Base-by-base conservation (phyloP, 2,797 vertebrate genomes). In the Sardinella longiceps region DNA sequence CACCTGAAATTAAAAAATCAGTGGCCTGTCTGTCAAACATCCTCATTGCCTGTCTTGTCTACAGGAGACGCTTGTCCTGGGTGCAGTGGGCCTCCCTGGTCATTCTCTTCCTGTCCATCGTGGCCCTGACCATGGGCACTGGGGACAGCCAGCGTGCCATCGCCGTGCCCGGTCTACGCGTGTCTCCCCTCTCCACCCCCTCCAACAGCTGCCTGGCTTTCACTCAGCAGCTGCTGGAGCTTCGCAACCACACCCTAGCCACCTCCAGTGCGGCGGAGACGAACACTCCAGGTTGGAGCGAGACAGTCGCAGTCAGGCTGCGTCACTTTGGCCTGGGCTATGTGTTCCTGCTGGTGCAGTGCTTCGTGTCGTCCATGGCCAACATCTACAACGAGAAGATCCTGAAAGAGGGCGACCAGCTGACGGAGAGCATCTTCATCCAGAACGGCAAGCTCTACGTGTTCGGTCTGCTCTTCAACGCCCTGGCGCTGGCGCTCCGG, bases 321-420 rank as follows among this genome's bases (percentile, higher is more conserved):
- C 93, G 94, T 2, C 93, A 89, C 50, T 91, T 98, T 0, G 96
- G 98, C 12, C 89, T 98, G 60, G 98, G 98, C 45, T 97, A 99
- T 83, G 50, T 97, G 81, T 95, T 99, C 60, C 96, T 99, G 84
- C 81, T 99, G 45, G 87, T 97, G 46, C 98, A 99, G 91, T 99
- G 98, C 90, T 96, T 99, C 90, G 95, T 98, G 88, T 97, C 98
- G 2, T 96, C 98, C 39, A 92, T 98, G 94, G 98, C 98, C 90
- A 99, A 99, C 93, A 98, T 99, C 91, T 99, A 99, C 93, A 99
- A 98, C 0, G 98, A 99, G 91, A 99, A 99, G 95, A 99, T 99
- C 91, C 86, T 99, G 70, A 99, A 99, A 89, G 98, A 99, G 58
- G 97, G 95, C 10, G 95, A 96, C 87, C 97, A 98, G 90, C 92